Evolutionary conservation across 2,113 vertebrate species (phyloP), one percentile per base, ranked within the genome.

Genomic region (Dicerorhinus sumatrensis): DNA sequence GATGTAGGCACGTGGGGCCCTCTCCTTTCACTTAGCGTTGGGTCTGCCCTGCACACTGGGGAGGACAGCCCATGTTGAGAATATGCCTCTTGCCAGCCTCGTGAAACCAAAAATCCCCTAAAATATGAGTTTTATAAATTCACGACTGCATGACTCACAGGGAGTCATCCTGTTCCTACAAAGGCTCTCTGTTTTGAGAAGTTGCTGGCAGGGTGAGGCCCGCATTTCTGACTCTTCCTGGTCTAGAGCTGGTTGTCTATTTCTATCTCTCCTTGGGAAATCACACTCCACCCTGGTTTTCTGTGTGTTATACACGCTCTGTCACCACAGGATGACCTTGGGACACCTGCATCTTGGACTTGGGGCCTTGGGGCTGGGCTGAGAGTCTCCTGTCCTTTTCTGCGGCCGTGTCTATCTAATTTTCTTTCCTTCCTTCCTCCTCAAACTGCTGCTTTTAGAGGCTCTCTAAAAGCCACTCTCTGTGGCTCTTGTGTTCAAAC

Each of bases 231-330:
- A 54, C 63, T 80, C 69, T 6, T 72, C 65, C 29, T 33, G 2
- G 27, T 9, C 4, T 14, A 27, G 65, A 31, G 67, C 8, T 54
- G 48, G 48, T 48, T 48, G 42, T 46, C 4, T 16, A 4, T 72
- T 81, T 65, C 18, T 3, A 8, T 11, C 36, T 17, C 0, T 56
- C n/a, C 60, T 13, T 1, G n/a, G 63, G 6, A 17, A 17, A 36
- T 17, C 54, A 27, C 4, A 6, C 9, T 46, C 1, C 51, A 5
- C 17, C 7, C 58, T 67, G n/a, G 4, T 18, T 51, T 36, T 20
- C 58, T 2, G 7, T 36, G 25, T 73, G 42, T 42, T 2, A 1
- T 25, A n/a, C 4, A 1, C 2, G 4, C 17, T 56, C 7, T 6
- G 12, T 17, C 29, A 11, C 10, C 0, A 20, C 18, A 31, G 48